These are phyloP conservation scores for Scolanthus callimorphus DNA, from an alignment of 92 coral and sea anemone genomes.

Conservation along the genomic window DNA sequence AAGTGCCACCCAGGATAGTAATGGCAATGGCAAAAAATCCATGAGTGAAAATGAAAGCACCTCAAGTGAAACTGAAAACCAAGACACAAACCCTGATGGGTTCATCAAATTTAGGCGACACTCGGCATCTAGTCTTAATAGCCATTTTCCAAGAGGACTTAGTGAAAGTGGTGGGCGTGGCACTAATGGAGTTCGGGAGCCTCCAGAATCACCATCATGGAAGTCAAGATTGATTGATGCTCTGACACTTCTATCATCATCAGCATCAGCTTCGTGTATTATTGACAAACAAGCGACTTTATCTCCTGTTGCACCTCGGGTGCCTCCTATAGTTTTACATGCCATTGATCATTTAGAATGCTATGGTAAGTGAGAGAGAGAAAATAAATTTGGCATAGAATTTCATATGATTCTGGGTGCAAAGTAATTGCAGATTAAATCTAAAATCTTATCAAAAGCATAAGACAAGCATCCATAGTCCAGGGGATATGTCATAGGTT, in stretches of 20 bases:
- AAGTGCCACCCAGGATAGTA: neutral
- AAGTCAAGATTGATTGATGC: conserved; percentile 93
- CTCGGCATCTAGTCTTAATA: conserved; percentile 70
- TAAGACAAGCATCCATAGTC: too few species aligned
- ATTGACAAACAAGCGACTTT: conserved; percentile 72
- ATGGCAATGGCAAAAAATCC: conserved; percentile 8
- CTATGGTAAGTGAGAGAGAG: conserved; percentile 89
- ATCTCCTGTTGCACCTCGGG: conserved; percentile 69
- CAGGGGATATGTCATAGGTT: too few species aligned
- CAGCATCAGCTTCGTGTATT: conserved; percentile 92
- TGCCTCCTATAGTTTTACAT: conserved; percentile 85
- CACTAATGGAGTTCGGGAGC: conserved; percentile 29
- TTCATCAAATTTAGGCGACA: conserved; percentile 56
- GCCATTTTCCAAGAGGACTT: conserved; percentile 46
- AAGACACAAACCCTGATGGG: conserved; percentile 42
- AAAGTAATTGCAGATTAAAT: too few species aligned
- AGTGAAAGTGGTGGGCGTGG: conserved; percentile 27
- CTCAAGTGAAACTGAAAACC: conserved; percentile 20
- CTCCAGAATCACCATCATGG: conserved; percentile 77
- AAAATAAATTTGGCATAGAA: too few species aligned
- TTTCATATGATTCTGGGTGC: too few species aligned
- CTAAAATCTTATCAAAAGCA: too few species aligned
- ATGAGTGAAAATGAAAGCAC: conserved; percentile 20
- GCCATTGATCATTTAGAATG: conserved; percentile 83
- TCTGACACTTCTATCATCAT: conserved; percentile 82